A percentile compares a stretch with the other conserved stretches of the same genome.
These are phyloP conservation scores for Nomada goodeniana DNA, from an alignment of 2,888 invertebrate species.

Conservation along the genomic window DNA sequence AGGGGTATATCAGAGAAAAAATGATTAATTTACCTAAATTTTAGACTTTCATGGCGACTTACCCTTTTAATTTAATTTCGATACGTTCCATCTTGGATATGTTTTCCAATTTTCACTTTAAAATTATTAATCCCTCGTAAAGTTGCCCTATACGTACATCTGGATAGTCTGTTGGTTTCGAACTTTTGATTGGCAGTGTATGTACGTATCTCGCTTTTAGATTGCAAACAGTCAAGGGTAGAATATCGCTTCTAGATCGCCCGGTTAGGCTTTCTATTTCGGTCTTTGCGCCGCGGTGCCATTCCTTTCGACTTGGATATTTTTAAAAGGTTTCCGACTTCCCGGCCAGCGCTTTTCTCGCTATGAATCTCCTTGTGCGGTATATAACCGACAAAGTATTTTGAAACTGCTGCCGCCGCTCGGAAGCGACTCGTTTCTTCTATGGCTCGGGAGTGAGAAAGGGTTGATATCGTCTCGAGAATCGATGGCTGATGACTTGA, in stretches of 20 bases:
- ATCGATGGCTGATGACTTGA: not conserved
- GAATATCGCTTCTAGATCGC: conserved; percentile 43
- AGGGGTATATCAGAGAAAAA: no score
- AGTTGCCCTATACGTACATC: no score
- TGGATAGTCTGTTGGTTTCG: no score
- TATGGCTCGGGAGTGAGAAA: conserved; percentile 33
- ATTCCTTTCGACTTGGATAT: conserved; percentile 63
- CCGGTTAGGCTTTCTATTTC: conserved; percentile 63
- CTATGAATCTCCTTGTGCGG: conserved; percentile 52
- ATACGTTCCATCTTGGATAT: no score
- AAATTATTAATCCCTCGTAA: no score
- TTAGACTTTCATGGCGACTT: no score
- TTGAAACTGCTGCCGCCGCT: conserved; percentile 48
- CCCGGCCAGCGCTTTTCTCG: conserved; percentile 6
- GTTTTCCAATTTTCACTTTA: no score
- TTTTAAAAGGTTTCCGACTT: conserved; percentile 61
- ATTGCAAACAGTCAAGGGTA: conserved; percentile 12
- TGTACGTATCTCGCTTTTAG: not conserved
- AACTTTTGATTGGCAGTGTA: not conserved
- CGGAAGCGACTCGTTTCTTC: conserved; percentile 44
- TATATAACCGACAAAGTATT: conserved; percentile 52
- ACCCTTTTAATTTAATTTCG: no score
- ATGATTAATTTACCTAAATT: no score
- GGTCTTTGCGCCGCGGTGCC: conserved; percentile 44
- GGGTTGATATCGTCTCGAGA: not conserved